Percentiles rank a stretch among this genome's conserved stretches.
These are phyloP conservation scores for Dasyprocta punctata DNA, from an alignment of 2,113 vertebrate genomes.

Conservation along the genomic window DNA sequence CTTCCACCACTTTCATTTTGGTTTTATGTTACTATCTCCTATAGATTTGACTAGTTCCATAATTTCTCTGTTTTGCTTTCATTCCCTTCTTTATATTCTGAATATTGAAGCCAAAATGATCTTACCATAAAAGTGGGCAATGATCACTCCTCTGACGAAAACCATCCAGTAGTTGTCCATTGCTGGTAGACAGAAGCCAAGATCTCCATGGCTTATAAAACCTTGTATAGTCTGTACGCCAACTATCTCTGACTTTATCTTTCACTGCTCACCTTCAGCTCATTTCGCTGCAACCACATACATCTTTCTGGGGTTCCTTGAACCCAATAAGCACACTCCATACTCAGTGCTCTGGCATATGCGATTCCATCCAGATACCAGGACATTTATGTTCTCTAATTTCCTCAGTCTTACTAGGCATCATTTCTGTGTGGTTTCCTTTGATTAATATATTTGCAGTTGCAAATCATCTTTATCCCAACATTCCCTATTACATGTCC, in stretches of 20 bases:
- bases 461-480: neutral
- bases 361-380: neutral
- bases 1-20: rapidly evolving
- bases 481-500: neutral
- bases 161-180: neutral
- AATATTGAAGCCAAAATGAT: neutral
- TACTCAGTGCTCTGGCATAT: too few relatives aligned
- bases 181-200: neutral
- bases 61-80: neutral
- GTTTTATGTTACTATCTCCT: neutral
- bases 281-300: neutral
- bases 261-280: neutral
- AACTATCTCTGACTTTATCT: neutral
- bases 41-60: neutral
- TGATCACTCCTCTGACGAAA: neutral
- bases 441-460: neutral
- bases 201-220: neutral
- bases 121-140: neutral
- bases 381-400: rapidly evolving
- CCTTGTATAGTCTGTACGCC: too few relatives aligned
- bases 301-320: neutral
- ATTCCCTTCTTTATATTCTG: neutral
- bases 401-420: neutral
- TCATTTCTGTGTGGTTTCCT: neutral
- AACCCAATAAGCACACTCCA: rapidly evolving